Conservation (phyloP, 2,888 invertebrate species). For the Erebia aethiops region DNA sequence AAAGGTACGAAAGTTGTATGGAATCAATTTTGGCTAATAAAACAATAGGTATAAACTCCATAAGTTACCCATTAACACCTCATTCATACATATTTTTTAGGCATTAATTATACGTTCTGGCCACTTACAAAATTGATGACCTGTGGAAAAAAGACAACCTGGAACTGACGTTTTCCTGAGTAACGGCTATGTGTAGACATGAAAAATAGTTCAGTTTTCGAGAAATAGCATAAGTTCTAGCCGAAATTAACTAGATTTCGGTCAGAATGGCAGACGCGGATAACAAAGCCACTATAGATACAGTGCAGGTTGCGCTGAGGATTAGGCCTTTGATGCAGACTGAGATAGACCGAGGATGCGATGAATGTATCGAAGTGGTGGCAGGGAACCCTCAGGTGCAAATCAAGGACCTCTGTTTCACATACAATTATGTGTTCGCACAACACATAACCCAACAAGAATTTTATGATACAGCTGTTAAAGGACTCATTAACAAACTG, state of each 20-base stretch:
- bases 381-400: constrained; percentile 87
- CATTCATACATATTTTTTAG: constrained; percentile 5
- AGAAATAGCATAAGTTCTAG: constrained; percentile 21
- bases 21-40: too few relatives aligned
- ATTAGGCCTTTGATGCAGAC: constrained; percentile 90
- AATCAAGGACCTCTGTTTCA: constrained; percentile 88
- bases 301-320: constrained; percentile 91
- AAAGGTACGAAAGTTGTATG: too few relatives aligned
- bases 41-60: too few relatives aligned
- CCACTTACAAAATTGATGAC: constrained; percentile 1
- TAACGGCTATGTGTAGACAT: constrained; percentile 40
- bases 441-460: constrained; percentile 86
- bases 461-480: constrained; percentile 89
- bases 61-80: too few relatives aligned
- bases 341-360: constrained; percentile 89
- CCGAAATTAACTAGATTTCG: constrained; percentile 27
- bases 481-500: constrained; percentile 87
- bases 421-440: constrained; percentile 92
- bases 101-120: constrained; percentile 21
- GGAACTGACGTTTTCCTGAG: constrained; percentile 39
- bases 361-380: constrained; percentile 87
- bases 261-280: constrained; percentile 68
- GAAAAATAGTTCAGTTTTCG: constrained; percentile 32
- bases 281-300: constrained; percentile 67
- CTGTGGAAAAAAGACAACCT: constrained; percentile 38